phyloP scores from a whole-genome alignment of 2,888 invertebrate genomes.

The Melitaea athalia region DNA sequence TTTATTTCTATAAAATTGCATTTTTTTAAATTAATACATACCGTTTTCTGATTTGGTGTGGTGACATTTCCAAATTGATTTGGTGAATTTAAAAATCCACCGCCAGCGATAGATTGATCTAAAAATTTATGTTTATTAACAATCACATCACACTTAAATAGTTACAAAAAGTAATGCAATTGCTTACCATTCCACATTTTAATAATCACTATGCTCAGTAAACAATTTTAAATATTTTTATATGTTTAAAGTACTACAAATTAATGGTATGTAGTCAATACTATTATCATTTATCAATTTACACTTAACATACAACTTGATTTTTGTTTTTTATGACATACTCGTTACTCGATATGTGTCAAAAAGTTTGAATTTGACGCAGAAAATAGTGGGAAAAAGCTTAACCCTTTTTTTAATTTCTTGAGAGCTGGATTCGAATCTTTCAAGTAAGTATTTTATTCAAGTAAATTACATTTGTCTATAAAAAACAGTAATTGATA shows the following conservation, averaged over 20 bases:
- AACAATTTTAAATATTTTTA: neutral
- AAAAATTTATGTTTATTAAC: conserved; percentile 16
- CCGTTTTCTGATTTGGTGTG: conserved; percentile 72
- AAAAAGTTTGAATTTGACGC: neutral
- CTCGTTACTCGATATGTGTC: neutral
- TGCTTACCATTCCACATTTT: conserved; percentile 43
- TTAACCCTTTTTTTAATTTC: too few relatives aligned
- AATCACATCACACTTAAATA: neutral
- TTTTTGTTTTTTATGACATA: neutral
- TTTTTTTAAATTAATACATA: conserved; percentile 43
- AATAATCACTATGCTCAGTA: neutral
- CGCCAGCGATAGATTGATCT: conserved; percentile 76
- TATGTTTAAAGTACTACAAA: neutral
- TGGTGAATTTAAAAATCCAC: conserved; percentile 75
- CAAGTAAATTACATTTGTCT: too few relatives aligned
- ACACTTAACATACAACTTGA: neutral
- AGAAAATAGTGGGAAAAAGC: neutral
- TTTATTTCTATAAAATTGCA: too few relatives aligned
- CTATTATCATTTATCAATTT: too few relatives aligned
- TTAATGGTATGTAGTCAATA: too few relatives aligned
- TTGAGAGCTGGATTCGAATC: too few relatives aligned
- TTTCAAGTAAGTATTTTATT: too few relatives aligned
- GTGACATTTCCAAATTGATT: conserved; percentile 74
- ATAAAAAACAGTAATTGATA: too few relatives aligned
- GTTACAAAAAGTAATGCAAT: neutral